Evolutionary conservation across 2,888 invertebrate species (phyloP).

Genomic region (Cantharis flavilabris): DNA sequence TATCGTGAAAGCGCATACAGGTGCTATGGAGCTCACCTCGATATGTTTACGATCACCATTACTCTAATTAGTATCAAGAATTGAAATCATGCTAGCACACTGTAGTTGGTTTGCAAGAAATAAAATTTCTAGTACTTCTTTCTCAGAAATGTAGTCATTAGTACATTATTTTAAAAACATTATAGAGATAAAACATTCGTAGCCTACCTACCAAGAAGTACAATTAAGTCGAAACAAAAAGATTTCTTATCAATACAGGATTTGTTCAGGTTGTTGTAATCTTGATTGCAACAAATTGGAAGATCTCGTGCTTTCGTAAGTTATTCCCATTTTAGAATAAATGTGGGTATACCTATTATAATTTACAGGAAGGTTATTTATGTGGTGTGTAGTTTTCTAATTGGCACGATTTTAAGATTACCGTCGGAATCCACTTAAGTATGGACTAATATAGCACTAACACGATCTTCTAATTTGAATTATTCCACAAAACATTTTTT

Average conservation of each 20-base stretch:
- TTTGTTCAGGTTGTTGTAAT: conserved; percentile 19
- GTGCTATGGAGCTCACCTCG: conserved; percentile 28
- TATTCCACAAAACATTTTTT: background rate
- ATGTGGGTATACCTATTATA: background rate
- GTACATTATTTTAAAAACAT: background rate
- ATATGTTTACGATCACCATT: conserved; percentile 38
- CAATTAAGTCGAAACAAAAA: conserved; percentile 8
- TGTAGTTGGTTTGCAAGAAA: conserved; percentile 19
- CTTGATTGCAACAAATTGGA: conserved; percentile 27
- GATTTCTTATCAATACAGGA: conserved; percentile 12
- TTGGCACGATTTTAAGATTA: background rate
- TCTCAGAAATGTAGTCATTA: background rate
- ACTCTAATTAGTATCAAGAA: conserved; percentile 37
- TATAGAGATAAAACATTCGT: background rate
- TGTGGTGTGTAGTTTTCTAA: background rate
- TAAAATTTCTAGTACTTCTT: conserved; percentile 7
- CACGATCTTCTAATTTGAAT: background rate
- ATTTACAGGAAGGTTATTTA: background rate
- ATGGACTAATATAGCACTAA: background rate
- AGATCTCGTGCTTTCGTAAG: conserved; percentile 14
- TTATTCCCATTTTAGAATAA: background rate
- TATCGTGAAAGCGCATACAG: conserved; percentile 32
- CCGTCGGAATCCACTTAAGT: background rate
- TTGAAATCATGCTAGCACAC: conserved; percentile 33
- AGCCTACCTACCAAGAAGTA: conserved; percentile 6